Evolutionary conservation across 2,113 vertebrate genomes (phyloP), one percentile per base, ranked within the genome.

Genomic region (Phocoena sinus): DNA sequence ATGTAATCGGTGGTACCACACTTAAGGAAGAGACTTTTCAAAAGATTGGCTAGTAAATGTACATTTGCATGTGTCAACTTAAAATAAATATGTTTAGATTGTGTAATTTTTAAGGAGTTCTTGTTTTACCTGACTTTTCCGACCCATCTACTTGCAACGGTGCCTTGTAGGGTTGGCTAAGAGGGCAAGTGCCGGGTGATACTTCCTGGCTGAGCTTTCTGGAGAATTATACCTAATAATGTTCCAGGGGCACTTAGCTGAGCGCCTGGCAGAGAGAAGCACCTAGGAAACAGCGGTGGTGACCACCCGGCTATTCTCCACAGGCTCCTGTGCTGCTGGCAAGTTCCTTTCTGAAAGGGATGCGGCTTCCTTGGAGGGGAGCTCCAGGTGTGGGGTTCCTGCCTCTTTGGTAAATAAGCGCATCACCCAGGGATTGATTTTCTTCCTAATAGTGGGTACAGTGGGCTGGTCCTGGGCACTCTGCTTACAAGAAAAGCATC

Each of bases 241-340:
- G 62, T 13, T 4, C 3, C 1, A 0, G 5, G 33, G 44, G 38
- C 41, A 8, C 77, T 21, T 12, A 23, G n/a, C 38, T 26, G 50
- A 62, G 68, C 0, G 1, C 58, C 58, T 3, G 5, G 60, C 5
- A 5, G 62, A 36, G 0, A 3, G 38, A 21, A 7, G 81, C 31
- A 2, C 63, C 47, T 33, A 3, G 6, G 8, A 10, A 31, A 1
- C 41, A 1, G 20, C 6, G 6, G 8, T 2, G 23, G 33, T 0
- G 3, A 4, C 2, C 0, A 6, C 8, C 7, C 0, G 1, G 6
- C 25, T 2, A 0, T n/a, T 23, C 2, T 5, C 36, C 11, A 0
- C 12, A 1, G 73, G 2, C 10, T 5, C 31, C 17, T 1, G 7
- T 0, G 31, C 25, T 67, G 17, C n/a, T 1, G 1, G 21, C 0